These are phyloP conservation scores for Cheirogaleus medius DNA, from an alignment of 2,113 vertebrate genomes.

Conservation along the genomic window DNA sequence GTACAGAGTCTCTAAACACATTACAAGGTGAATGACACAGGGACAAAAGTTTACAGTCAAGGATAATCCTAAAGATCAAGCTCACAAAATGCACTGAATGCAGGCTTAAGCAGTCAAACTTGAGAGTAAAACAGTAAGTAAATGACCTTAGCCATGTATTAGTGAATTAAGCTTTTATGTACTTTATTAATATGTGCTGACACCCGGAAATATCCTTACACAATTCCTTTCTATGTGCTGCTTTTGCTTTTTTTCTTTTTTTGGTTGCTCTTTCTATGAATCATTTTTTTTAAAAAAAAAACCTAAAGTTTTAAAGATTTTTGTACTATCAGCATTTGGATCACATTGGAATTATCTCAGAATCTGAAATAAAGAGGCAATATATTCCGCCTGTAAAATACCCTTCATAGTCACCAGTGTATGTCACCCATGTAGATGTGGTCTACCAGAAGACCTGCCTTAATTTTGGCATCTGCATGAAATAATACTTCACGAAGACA, in stretches of 20 bases:
- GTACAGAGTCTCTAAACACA: background rate
- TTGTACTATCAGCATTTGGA: constrained; percentile 40
- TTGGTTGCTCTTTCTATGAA: background rate
- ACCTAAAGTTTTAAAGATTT: constrained; percentile 64
- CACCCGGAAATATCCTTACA: constrained; percentile 35
- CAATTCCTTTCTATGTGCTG: background rate
- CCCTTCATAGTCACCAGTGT: constrained; percentile 74
- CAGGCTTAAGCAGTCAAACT: background rate
- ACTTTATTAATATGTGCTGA: background rate
- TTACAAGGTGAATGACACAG: constrained; percentile 69
- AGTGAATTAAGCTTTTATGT: background rate
- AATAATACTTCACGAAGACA: constrained; percentile 66
- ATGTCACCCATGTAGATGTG: background rate
- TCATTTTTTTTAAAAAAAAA: background rate
- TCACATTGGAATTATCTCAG: constrained; percentile 56
- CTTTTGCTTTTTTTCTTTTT: no score
- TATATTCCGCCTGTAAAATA: constrained; percentile 52
- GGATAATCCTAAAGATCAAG: background rate
- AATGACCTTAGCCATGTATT: background rate
- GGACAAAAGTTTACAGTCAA: constrained; percentile 78
- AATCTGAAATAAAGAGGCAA: constrained; percentile 56
- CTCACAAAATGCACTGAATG: background rate
- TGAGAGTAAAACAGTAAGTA: background rate
- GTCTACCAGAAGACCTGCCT: constrained; percentile 73
- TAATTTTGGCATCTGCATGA: constrained; percentile 69